Percentiles rank a stretch among this genome's conserved stretches.
Conservation (phyloP, 2,888 invertebrate species). For the Xylophagus ater region DNA sequence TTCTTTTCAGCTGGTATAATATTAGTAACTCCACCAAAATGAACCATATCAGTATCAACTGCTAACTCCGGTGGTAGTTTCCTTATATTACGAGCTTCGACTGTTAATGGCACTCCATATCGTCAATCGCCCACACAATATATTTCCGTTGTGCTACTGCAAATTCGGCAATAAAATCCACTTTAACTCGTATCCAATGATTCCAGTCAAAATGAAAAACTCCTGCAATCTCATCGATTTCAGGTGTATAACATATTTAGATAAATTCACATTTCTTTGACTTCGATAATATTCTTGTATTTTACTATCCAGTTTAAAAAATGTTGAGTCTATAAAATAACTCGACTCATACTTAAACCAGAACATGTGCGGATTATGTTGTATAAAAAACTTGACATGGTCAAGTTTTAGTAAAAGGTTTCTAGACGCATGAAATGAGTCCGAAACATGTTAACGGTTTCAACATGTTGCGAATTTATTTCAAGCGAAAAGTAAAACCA, state of each 20-base stretch:
- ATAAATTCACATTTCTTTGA: not conserved
- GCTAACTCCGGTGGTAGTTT: constrained; percentile 6
- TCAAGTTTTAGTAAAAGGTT: too few relatives aligned
- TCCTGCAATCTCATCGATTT: constrained; percentile 10
- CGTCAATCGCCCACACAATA: constrained; percentile 14
- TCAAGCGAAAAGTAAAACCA: too few relatives aligned
- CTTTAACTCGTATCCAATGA: constrained; percentile 13
- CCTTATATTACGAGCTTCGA: constrained; percentile 7
- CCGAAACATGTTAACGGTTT: too few relatives aligned
- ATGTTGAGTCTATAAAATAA: constrained; percentile 1
- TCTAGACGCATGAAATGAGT: too few relatives aligned
- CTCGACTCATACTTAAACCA: constrained; percentile 14
- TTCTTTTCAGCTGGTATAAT: constrained; percentile 15
- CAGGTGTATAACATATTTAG: not conserved
- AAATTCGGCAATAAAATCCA: constrained; percentile 9
- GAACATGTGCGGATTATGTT: constrained; percentile 16
- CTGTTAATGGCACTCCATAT: constrained; percentile 14
- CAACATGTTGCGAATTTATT: too few relatives aligned
- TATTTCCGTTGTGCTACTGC: constrained; percentile 1
- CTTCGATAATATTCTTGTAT: constrained; percentile 2
- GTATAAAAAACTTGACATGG: too few relatives aligned
- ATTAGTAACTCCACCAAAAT: constrained; percentile 14
- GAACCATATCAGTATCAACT: constrained; percentile 1
- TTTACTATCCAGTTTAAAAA: constrained; percentile 4
- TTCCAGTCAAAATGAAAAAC: constrained; percentile 9